Conservation (phyloP, 2,888 invertebrate genomes). For the Platynereis dumerilii region DNA sequence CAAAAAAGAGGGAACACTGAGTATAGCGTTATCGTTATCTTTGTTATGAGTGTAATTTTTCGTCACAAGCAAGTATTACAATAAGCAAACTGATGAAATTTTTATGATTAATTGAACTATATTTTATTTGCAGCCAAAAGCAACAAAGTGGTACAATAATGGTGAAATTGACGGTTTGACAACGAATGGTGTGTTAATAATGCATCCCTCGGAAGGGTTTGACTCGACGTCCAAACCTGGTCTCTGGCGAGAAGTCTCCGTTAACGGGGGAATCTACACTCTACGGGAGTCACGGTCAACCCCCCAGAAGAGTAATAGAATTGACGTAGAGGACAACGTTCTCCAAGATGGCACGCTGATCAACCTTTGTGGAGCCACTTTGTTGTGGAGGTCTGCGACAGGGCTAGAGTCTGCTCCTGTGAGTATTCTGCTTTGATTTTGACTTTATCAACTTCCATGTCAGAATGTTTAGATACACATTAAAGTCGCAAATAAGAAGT, state of each 20-base stretch:
- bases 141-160: conserved; percentile 91
- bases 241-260: conserved; percentile 92
- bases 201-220: conserved; percentile 77
- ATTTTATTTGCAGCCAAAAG: conserved; percentile 83
- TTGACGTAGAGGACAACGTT: conserved; percentile 69
- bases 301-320: conserved; percentile 85
- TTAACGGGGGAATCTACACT: conserved; percentile 96
- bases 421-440: conserved; percentile 60
- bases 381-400: conserved; percentile 96
- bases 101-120: too few species aligned
- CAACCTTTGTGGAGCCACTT: conserved; percentile 97
- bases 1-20: too few species aligned
- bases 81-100: too few species aligned
- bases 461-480: too few species aligned
- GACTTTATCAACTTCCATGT: too few species aligned
- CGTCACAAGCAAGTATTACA: too few species aligned
- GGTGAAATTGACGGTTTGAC: conserved; percentile 98
- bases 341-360: conserved; percentile 96
- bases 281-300: conserved; percentile 94
- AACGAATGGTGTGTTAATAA: conserved; percentile 96
- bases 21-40: too few species aligned
- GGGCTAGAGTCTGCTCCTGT: conserved; percentile 95
- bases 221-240: conserved; percentile 45
- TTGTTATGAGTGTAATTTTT: too few species aligned
- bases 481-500: too few species aligned